A percentile compares a stretch with the other conserved stretches of the same genome.
phyloP scores from a whole-genome alignment of 2,888 invertebrate genomes.

The Stegophylla sp. region DNA sequence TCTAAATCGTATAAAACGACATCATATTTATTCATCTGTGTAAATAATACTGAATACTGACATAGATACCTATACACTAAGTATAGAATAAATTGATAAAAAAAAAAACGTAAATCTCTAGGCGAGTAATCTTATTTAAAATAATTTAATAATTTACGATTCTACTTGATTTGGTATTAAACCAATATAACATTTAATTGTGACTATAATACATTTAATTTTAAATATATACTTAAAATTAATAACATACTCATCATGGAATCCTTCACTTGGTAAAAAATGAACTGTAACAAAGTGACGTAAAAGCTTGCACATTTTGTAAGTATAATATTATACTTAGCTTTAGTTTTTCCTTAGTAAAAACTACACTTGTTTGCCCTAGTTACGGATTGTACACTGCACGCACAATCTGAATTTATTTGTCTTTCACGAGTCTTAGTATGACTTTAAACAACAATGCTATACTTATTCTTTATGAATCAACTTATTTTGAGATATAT shows the following conservation, averaged over 20 bases:
- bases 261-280: not conserved
- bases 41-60: too few species aligned
- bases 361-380: not conserved
- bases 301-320: not conserved
- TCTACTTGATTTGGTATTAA: too few species aligned
- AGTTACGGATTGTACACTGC: conserved; percentile 8
- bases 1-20: not conserved
- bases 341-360: not conserved
- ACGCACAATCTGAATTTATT: conserved; percentile 1
- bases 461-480: not conserved
- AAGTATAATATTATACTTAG: not conserved
- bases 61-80: too few species aligned
- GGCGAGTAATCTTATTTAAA: too few species aligned
- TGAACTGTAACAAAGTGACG: not conserved
- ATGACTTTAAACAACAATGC: not conserved
- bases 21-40: conserved; percentile 16
- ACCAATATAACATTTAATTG: too few species aligned
- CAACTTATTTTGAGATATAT: not conserved
- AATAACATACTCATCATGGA: not conserved
- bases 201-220: too few species aligned
- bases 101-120: too few species aligned
- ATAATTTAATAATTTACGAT: too few species aligned
- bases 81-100: too few species aligned
- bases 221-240: not conserved
- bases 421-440: not conserved